A percentile compares a stretch with the other conserved stretches of the same genome.
phyloP scores from a whole-genome alignment of 2,888 invertebrate species.

The Dusona sp. region DNA sequence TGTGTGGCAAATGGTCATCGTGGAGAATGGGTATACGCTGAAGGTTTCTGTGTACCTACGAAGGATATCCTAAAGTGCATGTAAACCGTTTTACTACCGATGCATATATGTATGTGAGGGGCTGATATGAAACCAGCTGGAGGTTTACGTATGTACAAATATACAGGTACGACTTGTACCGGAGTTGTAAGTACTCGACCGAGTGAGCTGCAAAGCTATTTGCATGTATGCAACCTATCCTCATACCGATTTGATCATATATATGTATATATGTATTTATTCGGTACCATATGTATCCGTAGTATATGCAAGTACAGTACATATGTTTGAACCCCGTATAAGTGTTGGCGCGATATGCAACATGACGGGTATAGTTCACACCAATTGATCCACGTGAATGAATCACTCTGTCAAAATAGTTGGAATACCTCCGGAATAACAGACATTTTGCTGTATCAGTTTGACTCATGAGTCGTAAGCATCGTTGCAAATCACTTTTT shows the following conservation, averaged over 20 bases:
- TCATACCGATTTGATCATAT: background rate
- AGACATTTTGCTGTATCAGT: background rate
- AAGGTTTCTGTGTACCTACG: constrained; percentile 47
- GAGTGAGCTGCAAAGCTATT: constrained; percentile 46
- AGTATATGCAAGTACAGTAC: background rate
- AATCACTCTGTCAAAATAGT: constrained; percentile 23
- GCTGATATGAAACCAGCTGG: constrained; percentile 47
- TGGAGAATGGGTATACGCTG: constrained; percentile 41
- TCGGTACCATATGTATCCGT: background rate
- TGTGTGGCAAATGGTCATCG: constrained; percentile 54
- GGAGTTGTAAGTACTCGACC: constrained; percentile 59
- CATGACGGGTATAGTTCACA: background rate
- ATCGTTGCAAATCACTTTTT: background rate
- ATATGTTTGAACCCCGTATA: constrained; percentile 10
- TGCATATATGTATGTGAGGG: background rate
- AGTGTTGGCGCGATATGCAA: constrained; percentile 18
- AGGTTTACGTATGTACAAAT: constrained; percentile 20
- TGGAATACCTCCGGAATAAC: background rate
- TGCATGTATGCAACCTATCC: constrained; percentile 48
- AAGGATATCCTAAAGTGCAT: constrained; percentile 52
- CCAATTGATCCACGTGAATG: constrained; percentile 28
- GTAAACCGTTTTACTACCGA: constrained; percentile 60
- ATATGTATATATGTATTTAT: constrained; percentile 9
- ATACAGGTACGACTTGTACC: constrained; percentile 55
- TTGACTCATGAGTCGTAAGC: background rate